Percentiles rank a stretch among this genome's conserved stretches.
phyloP scores from a whole-genome alignment of 2,113 vertebrate species.

The Psophia crepitans region DNA sequence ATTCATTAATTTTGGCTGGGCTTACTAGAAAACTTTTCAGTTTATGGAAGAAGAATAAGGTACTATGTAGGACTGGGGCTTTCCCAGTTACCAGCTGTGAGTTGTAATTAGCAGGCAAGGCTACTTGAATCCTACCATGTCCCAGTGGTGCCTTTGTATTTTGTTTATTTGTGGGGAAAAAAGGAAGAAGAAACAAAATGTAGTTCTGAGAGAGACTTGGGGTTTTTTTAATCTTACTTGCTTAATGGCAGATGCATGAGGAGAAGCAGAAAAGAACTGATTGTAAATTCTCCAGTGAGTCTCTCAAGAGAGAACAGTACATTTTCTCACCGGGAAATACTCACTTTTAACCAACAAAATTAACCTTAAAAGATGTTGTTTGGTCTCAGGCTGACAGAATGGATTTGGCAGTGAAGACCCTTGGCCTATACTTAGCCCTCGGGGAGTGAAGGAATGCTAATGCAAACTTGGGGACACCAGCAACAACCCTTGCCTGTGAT shows the following conservation, averaged over 20 bases:
- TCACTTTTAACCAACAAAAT: background rate
- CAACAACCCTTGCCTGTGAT: background rate
- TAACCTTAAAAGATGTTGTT: slow-evolving; percentile 16
- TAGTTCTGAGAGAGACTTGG: background rate
- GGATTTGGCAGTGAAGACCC: background rate
- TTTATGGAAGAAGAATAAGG: background rate
- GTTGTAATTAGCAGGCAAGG: background rate
- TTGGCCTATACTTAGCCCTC: background rate
- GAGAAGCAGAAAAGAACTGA: background rate
- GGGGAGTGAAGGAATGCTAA: slow-evolving; percentile 10
- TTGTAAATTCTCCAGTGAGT: background rate
- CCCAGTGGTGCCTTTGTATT: background rate
- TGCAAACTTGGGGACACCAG: background rate
- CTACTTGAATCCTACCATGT: background rate
- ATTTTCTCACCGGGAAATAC: slow-evolving; percentile 10
- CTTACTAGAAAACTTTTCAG: background rate
- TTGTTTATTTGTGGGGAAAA: background rate
- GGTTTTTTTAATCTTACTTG: background rate
- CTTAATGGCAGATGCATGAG: background rate
- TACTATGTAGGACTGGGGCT: background rate
- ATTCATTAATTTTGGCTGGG: background rate
- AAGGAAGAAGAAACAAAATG: background rate
- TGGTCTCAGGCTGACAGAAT: slow-evolving; percentile 20
- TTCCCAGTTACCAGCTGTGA: background rate
- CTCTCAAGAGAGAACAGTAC: background rate